Evolutionary conservation across 2,113 vertebrate genomes (phyloP), one percentile per base, ranked within the genome.

Genomic region (Atherinomorus stipes): DNA sequence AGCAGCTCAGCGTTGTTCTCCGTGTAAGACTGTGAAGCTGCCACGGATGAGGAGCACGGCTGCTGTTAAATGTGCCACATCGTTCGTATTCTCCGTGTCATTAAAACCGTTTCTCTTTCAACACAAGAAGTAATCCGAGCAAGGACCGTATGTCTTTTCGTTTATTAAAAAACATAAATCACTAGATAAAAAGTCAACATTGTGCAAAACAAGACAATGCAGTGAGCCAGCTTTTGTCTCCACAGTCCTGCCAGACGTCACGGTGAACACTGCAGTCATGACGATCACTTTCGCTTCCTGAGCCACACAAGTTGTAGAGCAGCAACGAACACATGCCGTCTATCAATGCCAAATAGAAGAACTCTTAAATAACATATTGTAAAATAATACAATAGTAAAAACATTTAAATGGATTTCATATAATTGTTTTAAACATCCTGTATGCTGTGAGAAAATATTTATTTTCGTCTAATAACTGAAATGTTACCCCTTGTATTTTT

Each of bases 131-230:
- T 37, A 1, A 63, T 42, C 49, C 42, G 7, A 74, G 60, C 34
- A 56, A 67, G 25, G 19, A 40, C 8, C 2, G 13, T 10, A 16
- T 7, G 58, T 51, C 13, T 18, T 28, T 47, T 67, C 34, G 10
- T 74, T 64, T 10, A 74, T 82, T 81, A 73, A 34, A 88, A 82
- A 87, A 80, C 71, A 79, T n/a, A 50, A 34, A 50, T 11, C 4
- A 60, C 53, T 13, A 38, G 26, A 73, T 71, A 58, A 64, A 31
- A 68, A 49, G 49, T 22, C 11, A 26, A 31, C 66, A 83, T 69
- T 72, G 38, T 71, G 77, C 53, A 87, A 86, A 81, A 65, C 50
- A 37, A 68, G 76, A 74, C 13, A 0, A 79, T 44, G 50, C 44
- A 64, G 54, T 64, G 1, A 44, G 26, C 76, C 37, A 42, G n/a